Conservation (phyloP, 2,888 invertebrate species). For the Himalopsyche anomala region DNA sequence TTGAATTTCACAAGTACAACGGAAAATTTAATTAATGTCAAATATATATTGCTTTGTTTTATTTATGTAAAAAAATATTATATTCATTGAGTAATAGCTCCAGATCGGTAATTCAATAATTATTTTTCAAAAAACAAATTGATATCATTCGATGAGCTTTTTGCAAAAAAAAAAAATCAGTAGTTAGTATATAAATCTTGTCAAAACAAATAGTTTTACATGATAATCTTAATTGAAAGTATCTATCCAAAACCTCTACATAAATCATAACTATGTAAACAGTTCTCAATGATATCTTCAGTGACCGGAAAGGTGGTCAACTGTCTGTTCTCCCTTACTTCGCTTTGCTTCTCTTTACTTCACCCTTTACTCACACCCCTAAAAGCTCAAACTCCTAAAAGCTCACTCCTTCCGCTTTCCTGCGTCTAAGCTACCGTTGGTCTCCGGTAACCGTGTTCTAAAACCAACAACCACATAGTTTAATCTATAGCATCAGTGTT, state of each 20-base stretch:
- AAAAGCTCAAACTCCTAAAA: neutral
- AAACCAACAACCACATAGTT: slow-evolving; percentile 42
- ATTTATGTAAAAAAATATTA: too few relatives aligned
- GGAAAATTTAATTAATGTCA: too few relatives aligned
- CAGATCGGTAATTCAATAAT: too few relatives aligned
- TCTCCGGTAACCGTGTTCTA: neutral
- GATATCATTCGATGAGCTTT: too few relatives aligned
- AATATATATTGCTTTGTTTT: too few relatives aligned
- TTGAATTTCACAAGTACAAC: too few relatives aligned
- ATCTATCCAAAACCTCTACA: neutral
- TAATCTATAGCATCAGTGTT: slow-evolving; percentile 31
- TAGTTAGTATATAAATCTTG: too few relatives aligned
- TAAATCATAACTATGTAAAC: slow-evolving; percentile 42
- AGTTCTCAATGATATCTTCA: slow-evolving; percentile 25
- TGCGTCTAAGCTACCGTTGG: slow-evolving; percentile 11
- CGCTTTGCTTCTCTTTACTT: neutral
- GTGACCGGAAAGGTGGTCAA: slow-evolving; percentile 43
- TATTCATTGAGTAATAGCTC: too few relatives aligned
- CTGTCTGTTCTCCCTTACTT: slow-evolving; percentile 35
- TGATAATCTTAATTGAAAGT: neutral
- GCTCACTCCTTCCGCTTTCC: slow-evolving; percentile 31
- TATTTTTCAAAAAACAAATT: too few relatives aligned
- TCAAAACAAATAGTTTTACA: too few relatives aligned
- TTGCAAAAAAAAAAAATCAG: too few relatives aligned
- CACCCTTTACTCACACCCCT: neutral